phyloP scores from a whole-genome alignment of 2,797 vertebrate genomes.

The Margarornis squamiger region DNA sequence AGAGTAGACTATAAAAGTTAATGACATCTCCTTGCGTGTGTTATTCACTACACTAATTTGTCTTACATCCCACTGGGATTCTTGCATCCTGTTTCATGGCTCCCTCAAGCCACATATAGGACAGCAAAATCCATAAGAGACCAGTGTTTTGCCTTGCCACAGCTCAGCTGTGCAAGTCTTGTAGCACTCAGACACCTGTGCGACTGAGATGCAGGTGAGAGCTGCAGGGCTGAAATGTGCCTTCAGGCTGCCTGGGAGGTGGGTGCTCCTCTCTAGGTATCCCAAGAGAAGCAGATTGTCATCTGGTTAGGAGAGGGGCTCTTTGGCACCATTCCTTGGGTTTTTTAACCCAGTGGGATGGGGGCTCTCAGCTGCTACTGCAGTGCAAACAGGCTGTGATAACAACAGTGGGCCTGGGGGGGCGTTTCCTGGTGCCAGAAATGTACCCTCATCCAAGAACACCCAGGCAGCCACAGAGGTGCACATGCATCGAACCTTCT shows the following conservation, averaged over 20 bases:
- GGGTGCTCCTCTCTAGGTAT: neutral
- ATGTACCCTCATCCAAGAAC: fast-evolving
- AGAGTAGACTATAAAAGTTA: neutral
- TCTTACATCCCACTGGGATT: neutral
- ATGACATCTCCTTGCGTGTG: neutral
- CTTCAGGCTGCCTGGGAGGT: neutral
- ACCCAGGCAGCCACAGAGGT: neutral
- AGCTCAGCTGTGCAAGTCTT: neutral
- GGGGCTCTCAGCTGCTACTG: neutral
- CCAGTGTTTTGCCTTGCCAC: neutral
- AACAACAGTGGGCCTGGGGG: neutral
- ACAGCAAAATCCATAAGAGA: neutral
- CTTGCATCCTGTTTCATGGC: neutral
- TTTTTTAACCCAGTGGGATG: neutral
- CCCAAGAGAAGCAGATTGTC: neutral
- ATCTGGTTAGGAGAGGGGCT: neutral
- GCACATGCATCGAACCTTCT: fast-evolving
- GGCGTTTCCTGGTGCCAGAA: neutral
- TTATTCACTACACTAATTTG: neutral
- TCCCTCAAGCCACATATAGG: neutral
- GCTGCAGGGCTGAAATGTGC: neutral
- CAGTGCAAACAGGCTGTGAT: neutral
- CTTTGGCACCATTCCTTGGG: neutral
- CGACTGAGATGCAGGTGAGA: neutral
- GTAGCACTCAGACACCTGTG: neutral